Evolutionary conservation across 1,140 invertebrate genomes (phyloP).

Genomic region (Drosophila simulans): DNA sequence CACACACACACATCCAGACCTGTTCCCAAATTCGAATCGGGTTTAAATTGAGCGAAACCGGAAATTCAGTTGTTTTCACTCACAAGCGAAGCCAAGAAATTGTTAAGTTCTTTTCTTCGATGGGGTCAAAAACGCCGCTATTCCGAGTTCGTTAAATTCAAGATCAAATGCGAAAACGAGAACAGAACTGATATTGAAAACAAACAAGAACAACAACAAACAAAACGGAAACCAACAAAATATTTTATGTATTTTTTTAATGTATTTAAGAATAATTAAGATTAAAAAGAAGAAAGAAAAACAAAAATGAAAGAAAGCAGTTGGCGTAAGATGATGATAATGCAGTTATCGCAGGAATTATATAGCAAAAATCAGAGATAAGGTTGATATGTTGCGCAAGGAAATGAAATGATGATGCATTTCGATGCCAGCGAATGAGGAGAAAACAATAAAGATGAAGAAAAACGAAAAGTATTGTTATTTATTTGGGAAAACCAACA

Average conservation of each 20-base stretch:
- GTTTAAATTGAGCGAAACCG: conserved; percentile 7
- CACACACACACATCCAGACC: conserved; percentile 36
- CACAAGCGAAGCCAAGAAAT: background rate
- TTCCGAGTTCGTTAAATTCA: background rate
- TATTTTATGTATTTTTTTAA: conserved; percentile 83
- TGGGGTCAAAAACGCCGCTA: background rate
- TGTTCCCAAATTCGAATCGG: conserved; percentile 17
- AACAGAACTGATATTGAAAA: conserved; percentile 34
- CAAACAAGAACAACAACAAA: background rate
- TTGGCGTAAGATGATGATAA: conserved; percentile 41
- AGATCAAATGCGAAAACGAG: conserved; percentile 21
- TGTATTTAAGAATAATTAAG: conserved; percentile 81
- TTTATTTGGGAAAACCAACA: too few relatives aligned
- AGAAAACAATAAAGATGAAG: conserved; percentile 39
- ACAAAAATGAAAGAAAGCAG: conserved; percentile 17
- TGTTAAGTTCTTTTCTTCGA: background rate
- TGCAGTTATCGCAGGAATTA: conserved; percentile 50
- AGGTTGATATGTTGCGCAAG: conserved; percentile 58
- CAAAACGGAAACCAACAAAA: conserved; percentile 55
- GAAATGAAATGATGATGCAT: conserved; percentile 70
- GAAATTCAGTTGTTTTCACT: background rate
- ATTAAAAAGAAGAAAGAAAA: conserved; percentile 34
- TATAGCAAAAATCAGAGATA: conserved; percentile 35
- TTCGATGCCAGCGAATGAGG: conserved; percentile 22
- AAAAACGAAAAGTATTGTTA: conserved; percentile 3